phyloP scores from a whole-genome alignment of 2,797 vertebrate genomes.

The Cirrhinus mrigala region DNA sequence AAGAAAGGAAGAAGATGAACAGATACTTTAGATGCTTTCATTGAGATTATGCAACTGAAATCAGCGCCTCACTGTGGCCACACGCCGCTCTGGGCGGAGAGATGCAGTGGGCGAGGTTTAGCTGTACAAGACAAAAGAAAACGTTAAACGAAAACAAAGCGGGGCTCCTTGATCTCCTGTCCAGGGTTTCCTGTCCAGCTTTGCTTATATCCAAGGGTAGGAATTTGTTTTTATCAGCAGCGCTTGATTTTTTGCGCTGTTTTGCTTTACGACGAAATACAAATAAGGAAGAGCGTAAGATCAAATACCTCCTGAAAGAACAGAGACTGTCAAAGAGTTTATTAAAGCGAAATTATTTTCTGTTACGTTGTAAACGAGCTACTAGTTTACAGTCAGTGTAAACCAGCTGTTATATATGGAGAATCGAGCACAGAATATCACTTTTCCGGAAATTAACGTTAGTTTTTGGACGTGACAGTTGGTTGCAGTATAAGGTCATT shows the following conservation, averaged over 20 bases:
- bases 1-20: not conserved
- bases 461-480: not conserved
- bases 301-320: not conserved
- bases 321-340: not conserved
- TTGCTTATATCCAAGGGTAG: not conserved
- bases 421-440: not conserved
- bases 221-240: not conserved
- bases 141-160: constrained; percentile 42
- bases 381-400: not conserved
- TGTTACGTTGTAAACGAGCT: not conserved
- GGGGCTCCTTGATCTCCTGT: not conserved
- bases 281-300: not conserved
- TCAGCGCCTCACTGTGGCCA: constrained; percentile 22
- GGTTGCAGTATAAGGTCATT: not conserved
- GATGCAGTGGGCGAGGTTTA: constrained; percentile 50
- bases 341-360: not conserved
- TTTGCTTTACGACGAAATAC: not conserved
- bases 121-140: constrained; percentile 48
- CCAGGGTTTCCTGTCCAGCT: not conserved
- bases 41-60: not conserved
- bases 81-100: not conserved
- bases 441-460: not conserved
- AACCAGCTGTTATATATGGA: not conserved
- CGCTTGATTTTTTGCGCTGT: not conserved
- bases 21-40: not conserved